Conservation (phyloP, 2,113 vertebrate species). For the Spilogale gracilis region DNA sequence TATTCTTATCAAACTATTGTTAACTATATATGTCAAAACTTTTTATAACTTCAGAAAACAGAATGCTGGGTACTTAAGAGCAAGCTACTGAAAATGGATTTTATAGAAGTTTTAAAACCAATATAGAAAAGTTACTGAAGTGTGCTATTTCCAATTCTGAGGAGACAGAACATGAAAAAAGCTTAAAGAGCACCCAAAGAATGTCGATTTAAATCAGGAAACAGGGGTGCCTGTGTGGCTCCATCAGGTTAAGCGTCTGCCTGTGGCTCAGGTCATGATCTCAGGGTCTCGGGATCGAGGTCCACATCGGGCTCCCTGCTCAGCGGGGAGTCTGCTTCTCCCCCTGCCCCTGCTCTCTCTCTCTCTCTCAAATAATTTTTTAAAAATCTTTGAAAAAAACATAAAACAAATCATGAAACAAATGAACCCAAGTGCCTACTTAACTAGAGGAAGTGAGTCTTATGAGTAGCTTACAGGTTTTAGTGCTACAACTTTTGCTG, state of each 20-base stretch:
- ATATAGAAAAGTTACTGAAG: neutral
- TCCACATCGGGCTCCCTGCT: too few relatives aligned
- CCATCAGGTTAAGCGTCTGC: neutral
- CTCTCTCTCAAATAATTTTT: neutral
- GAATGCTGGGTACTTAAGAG: neutral
- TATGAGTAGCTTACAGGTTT: neutral
- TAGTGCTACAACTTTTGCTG: accelerated
- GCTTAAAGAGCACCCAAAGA: neutral
- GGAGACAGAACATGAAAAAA: neutral
- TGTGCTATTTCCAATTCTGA: neutral
- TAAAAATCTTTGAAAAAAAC: neutral
- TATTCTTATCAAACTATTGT: neutral
- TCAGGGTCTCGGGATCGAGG: too few relatives aligned
- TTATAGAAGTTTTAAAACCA: neutral
- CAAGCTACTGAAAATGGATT: neutral
- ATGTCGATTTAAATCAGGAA: neutral
- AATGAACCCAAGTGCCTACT: neutral
- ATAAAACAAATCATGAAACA: neutral
- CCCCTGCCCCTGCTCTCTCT: neutral
- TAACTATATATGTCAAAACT: neutral
- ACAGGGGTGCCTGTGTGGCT: neutral
- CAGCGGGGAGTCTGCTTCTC: neutral
- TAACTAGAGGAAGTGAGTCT: neutral
- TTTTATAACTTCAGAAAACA: neutral
- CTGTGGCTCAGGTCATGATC: neutral